Percentiles rank a stretch among this genome's conserved stretches.
Evolutionary conservation across 2,888 invertebrate species (phyloP).

Genomic region (Zele albiditarsus): DNA sequence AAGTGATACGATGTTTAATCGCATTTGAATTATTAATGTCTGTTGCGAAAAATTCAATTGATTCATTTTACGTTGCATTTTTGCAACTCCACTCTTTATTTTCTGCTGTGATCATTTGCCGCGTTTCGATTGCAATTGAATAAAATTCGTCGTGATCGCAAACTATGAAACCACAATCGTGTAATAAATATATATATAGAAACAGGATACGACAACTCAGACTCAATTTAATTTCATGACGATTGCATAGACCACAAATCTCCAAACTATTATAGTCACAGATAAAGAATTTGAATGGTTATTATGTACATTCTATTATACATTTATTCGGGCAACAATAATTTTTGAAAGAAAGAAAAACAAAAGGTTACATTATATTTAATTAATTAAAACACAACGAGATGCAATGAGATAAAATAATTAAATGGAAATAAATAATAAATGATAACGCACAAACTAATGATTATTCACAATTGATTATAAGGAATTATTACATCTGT

Average conservation of each 20-base stretch:
- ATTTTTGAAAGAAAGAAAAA: background rate
- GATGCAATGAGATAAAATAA: slow-evolving; percentile 5
- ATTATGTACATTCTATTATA: background rate
- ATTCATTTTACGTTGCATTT: background rate
- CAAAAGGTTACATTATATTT: background rate
- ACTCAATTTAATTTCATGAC: slow-evolving; percentile 42
- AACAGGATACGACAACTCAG: slow-evolving; percentile 25
- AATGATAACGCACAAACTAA: slow-evolving; percentile 23
- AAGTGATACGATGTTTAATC: background rate
- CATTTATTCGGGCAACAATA: background rate
- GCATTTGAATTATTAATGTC: background rate
- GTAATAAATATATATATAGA: slow-evolving; percentile 1
- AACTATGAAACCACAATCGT: background rate
- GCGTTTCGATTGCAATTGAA: background rate
- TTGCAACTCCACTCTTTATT: background rate
- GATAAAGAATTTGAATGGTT: slow-evolving; percentile 7
- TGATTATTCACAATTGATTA: slow-evolving; percentile 16
- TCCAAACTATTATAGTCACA: background rate
- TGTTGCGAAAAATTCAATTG: too few species aligned
- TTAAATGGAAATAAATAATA: background rate
- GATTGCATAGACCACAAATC: slow-evolving; percentile 24
- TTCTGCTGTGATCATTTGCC: background rate
- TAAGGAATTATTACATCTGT: slow-evolving; percentile 29
- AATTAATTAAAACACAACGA: slow-evolving; percentile 18
- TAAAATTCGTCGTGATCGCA: background rate